A percentile compares a stretch with the other conserved stretches of the same genome.
phyloP scores from a whole-genome alignment of 1,140 invertebrate species.

The Marisa cornuarietis region DNA sequence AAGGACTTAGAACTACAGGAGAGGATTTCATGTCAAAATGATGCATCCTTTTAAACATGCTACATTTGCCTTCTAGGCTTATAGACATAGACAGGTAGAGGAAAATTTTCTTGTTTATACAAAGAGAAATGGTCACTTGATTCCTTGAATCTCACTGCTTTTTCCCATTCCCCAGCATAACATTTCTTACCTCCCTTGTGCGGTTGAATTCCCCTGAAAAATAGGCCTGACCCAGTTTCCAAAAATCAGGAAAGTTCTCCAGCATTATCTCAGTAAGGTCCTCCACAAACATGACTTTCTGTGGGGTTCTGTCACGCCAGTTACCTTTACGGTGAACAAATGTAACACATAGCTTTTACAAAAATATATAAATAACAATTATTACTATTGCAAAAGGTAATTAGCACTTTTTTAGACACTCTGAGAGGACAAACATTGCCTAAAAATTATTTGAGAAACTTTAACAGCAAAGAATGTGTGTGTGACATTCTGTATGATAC shows the following conservation, averaged over 20 bases:
- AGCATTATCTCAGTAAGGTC: constrained; percentile 77
- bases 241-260: constrained; percentile 82
- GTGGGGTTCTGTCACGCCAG: constrained; percentile 53
- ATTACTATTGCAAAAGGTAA: neutral
- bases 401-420: neutral
- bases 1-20: neutral
- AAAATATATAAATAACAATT: neutral
- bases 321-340: constrained; percentile 1
- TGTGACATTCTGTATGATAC: no score
- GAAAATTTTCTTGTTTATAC: no score
- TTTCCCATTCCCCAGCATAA: neutral
- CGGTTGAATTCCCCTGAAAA: constrained; percentile 81
- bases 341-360: neutral
- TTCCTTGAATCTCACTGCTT: neutral
- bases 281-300: constrained; percentile 77
- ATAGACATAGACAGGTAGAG: no score
- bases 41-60: no score
- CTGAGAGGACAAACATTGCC: neutral
- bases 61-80: no score
- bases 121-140: no score
- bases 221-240: constrained; percentile 90
- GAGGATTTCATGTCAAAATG: no score
- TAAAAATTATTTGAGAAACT: neutral
- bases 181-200: constrained; percentile 70
- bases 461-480: no score